Percentiles rank a stretch among this genome's conserved stretches.
Evolutionary conservation across 2,797 vertebrate genomes (phyloP).

Genomic region (Ptychadena robeensis): DNA sequence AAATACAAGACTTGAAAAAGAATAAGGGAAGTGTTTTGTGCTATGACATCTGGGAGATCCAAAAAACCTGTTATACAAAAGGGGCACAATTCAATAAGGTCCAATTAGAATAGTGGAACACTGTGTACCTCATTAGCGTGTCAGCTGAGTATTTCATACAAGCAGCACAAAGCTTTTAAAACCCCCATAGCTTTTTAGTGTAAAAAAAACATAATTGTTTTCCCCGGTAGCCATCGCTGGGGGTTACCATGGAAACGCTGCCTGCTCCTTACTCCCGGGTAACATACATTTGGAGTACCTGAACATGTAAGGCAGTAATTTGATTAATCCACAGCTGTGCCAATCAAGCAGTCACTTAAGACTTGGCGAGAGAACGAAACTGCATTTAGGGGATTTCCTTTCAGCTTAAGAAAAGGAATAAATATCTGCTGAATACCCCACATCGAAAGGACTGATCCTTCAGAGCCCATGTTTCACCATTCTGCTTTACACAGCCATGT

Average conservation of each 20-base stretch:
- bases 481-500: too few species aligned
- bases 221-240: constrained; percentile 1
- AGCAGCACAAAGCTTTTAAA: not conserved
- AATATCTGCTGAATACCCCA: too few species aligned
- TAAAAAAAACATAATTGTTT: constrained; percentile 15
- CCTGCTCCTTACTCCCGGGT: not conserved
- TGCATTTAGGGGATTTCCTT: not conserved
- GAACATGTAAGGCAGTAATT: constrained; percentile 7
- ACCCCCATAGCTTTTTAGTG: constrained; percentile 5
- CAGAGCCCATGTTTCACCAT: too few species aligned
- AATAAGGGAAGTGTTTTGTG: not conserved
- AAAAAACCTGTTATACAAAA: not conserved
- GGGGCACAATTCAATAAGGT: not conserved
- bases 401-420: not conserved
- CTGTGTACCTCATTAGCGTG: constrained; percentile 1
- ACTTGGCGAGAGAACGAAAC: not conserved
- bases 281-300: not conserved
- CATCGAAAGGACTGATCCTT: too few species aligned
- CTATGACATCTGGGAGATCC: not conserved
- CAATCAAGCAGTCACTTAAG: not conserved
- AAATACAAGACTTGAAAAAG: not conserved
- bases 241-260: constrained; percentile 18
- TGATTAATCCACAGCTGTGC: not conserved
- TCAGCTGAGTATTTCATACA: not conserved
- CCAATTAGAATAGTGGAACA: not conserved